Base-by-base conservation (phyloP, 2,888 invertebrate species). In the Caenorhabditis japonica region DNA sequence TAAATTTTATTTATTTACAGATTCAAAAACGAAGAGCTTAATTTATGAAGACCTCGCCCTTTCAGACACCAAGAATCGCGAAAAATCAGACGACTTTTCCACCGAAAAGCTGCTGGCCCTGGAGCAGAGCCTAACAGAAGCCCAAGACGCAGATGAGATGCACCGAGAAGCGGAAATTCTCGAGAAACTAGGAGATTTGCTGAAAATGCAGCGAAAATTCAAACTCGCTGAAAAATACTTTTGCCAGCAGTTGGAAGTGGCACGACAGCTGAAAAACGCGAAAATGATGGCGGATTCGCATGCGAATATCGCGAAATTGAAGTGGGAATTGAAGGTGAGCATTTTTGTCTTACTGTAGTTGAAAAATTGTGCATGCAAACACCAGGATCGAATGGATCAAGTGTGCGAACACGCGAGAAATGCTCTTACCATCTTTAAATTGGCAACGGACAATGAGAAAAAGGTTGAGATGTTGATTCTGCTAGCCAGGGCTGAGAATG, bases 391-490 rank as follows among this genome's bases (percentile, higher is more conserved):
- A 30, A 30, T 30, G 30, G 30, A 30, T 30, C 30, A 30, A 13
- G 17, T 19, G 13, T 41, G 66, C 30, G 77, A 75, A 44, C 75
- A 77, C 36, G 51, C 75, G 7, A 23, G 73, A 12, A 62, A 33
- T 33, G 75, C 73, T 10, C 43, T 77, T 36, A 75, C 77, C 1
- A 43, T 77, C 1, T 64, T 60, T 17, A 75, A 70, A 36, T 38
- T 77, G 33, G 60, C 66, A n/a, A 64, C 44, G 19, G 73, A 77
- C 17, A 55, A 59, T 21, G 55, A 60, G 27, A 46, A 46, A 12
- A 68, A 70, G 23, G 19, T 70, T n/a, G 60, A 55, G 8, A 73
- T 73, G 75, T 49, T 77, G 13, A 55, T 77, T 3, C 41, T 77
- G 38, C 55, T 77, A 33, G 72, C 71, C 10, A 59, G 52, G 10